A percentile compares a stretch with the other conserved stretches of the same genome.
These are phyloP conservation scores for Stictocephala bisonia DNA, from an alignment of 2,888 invertebrate genomes.

Conservation along the genomic window DNA sequence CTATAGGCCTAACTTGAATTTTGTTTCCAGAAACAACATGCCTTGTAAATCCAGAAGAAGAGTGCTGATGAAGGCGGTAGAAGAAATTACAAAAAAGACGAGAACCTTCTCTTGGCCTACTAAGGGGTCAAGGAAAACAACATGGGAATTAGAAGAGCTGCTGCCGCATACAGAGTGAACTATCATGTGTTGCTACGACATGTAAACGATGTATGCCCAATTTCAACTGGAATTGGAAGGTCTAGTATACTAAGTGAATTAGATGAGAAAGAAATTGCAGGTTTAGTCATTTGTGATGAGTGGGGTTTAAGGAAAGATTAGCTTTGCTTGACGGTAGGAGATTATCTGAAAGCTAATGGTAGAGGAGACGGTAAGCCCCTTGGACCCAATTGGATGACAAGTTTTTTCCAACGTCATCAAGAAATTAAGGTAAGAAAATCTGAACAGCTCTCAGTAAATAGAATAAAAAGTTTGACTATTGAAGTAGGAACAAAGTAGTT, in stretches of 20 bases:
- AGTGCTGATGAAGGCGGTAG: background rate
- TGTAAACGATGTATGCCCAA: background rate
- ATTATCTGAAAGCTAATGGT: background rate
- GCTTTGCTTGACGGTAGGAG: background rate
- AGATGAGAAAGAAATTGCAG: background rate
- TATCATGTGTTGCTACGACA: slow-evolving; percentile 3
- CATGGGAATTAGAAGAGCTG: slow-evolving; percentile 3
- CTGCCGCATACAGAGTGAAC: background rate
- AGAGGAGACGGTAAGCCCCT: background rate
- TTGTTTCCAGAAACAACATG: too few species aligned
- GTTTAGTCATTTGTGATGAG: background rate
- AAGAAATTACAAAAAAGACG: background rate
- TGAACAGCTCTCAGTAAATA: background rate
- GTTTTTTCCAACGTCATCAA: slow-evolving; percentile 1
- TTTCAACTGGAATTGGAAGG: slow-evolving; percentile 10
- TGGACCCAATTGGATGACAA: background rate
- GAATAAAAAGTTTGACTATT: slow-evolving; percentile 5
- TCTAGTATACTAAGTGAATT: slow-evolving; percentile 1
- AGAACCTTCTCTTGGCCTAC: background rate
- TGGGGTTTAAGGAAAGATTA: background rate
- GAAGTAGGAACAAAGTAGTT: slow-evolving; percentile 16
- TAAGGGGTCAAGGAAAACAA: slow-evolving; percentile 6
- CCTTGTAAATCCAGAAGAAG: slow-evolving; percentile 22
- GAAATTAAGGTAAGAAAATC: background rate
- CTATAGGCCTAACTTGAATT: too few species aligned